phyloP scores from a whole-genome alignment of 2,797 vertebrate species.

The Pantherophis alleghaniensis region DNA sequence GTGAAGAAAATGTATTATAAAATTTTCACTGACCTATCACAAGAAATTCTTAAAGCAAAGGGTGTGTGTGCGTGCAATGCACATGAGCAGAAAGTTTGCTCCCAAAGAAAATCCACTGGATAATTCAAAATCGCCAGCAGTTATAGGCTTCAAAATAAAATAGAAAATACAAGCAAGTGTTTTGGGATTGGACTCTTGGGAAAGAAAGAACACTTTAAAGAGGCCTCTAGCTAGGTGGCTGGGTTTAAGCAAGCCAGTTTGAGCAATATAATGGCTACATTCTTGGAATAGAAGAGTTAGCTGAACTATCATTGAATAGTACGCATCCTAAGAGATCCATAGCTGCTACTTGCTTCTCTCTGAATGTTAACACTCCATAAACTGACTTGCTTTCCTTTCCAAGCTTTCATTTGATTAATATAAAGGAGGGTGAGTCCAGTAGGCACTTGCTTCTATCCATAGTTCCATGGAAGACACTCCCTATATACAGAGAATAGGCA shows the following conservation, averaged over 20 bases:
- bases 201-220: not conserved
- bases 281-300: not conserved
- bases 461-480: not conserved
- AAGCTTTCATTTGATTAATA: not conserved
- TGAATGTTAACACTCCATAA: not conserved
- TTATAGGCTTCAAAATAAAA: not conserved
- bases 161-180: not conserved
- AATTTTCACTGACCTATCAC: not conserved
- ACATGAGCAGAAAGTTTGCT: not conserved
- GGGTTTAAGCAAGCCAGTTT: not conserved
- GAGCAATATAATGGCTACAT: not conserved
- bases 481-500: not conserved
- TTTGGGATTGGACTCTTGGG: not conserved
- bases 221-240: not conserved
- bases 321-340: not conserved
- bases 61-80: not conserved
- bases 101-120: not conserved
- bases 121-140: not conserved
- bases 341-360: not conserved
- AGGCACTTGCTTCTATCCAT: not conserved
- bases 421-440: not conserved
- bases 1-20: not conserved
- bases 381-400: not conserved
- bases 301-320: not conserved
- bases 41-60: not conserved